Evolutionary conservation across 2,888 invertebrate genomes (phyloP), one percentile per base, ranked within the genome.

Genomic region (Allolobophora icterica): DNA sequence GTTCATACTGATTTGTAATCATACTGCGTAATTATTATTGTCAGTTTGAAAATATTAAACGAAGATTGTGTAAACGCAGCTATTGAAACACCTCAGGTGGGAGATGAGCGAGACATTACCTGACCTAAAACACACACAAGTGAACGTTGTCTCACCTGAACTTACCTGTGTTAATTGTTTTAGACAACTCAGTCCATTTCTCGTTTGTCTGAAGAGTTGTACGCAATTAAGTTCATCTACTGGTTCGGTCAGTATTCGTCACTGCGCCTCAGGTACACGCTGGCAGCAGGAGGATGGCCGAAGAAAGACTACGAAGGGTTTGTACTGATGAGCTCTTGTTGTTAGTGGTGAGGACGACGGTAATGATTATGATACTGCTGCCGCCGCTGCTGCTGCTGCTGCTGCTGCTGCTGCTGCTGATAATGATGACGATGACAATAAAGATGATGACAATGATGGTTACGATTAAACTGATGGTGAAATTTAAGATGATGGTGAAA

Each of bases 151-250:
- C 71, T 71, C 8, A n/a, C 3, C 0, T n/a, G 8, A 71, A 71
- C 71, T 71, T 13, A 71, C 30, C 71, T 52, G 19, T 52, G 1
- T 90, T 52, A 17, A 34, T n/a, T 58, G 6, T 71, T 34, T 90
- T 71, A 90, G 90, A 58, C 58, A 71, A 38, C 89, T 30, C 91
- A 92, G 84, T 92, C 92, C 6, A 42, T 92, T 19, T 90, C 89
- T 35, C 89, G 91, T 0, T 40, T 92, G 42, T 90, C 91, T 17
- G 58, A 89, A 30, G 45, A 89, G 38, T 52, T 92, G 71, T 91
- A 91, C 24, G 34, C 84, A 15, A 42, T 92, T 17, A 90, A 84
- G n/a, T 45, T 91, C 84, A 87, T 92, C 40, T 89, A 90, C 84
- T 35, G 35, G 38, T 91, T 91, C 84, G 91, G 91, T 19, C 58